Evolutionary conservation across 2,888 invertebrate genomes (phyloP).

Genomic region (Cynaeus angustus): DNA sequence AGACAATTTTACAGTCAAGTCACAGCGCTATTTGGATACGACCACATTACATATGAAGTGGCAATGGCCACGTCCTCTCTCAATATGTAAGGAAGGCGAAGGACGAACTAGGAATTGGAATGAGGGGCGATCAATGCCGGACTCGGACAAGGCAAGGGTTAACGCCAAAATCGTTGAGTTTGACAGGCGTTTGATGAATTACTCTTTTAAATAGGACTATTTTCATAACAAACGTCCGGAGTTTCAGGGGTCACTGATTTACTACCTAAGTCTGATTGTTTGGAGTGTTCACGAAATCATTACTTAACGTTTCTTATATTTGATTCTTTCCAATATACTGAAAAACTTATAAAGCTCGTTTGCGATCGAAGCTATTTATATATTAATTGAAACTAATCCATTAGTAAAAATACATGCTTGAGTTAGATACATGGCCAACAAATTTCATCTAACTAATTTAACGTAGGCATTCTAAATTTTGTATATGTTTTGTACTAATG

Average conservation of each 20-base stretch:
- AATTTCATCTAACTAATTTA: no score
- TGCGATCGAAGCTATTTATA: no score
- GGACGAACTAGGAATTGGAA: conserved; percentile 55
- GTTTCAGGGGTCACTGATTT: conserved; percentile 21
- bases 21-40: conserved; percentile 59
- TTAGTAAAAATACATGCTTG: no score
- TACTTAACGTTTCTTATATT: background rate
- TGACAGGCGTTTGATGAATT: conserved; percentile 47
- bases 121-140: conserved; percentile 50
- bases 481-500: no score
- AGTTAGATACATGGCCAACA: no score
- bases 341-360: no score
- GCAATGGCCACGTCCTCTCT: conserved; percentile 58
- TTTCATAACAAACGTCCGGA: conserved; percentile 49
- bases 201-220: conserved; percentile 46
- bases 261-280: conserved; percentile 14
- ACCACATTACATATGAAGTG: conserved; percentile 60
- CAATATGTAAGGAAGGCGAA: conserved; percentile 58
- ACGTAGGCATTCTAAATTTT: no score
- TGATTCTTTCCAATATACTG: no score
- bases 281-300: background rate
- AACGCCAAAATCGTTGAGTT: conserved; percentile 43
- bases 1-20: conserved; percentile 53
- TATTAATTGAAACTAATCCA: no score
- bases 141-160: conserved; percentile 46